Evolutionary conservation across 2,888 invertebrate genomes (phyloP), one percentile per base, ranked within the genome.

Genomic region (Steinernema hermaphroditum): DNA sequence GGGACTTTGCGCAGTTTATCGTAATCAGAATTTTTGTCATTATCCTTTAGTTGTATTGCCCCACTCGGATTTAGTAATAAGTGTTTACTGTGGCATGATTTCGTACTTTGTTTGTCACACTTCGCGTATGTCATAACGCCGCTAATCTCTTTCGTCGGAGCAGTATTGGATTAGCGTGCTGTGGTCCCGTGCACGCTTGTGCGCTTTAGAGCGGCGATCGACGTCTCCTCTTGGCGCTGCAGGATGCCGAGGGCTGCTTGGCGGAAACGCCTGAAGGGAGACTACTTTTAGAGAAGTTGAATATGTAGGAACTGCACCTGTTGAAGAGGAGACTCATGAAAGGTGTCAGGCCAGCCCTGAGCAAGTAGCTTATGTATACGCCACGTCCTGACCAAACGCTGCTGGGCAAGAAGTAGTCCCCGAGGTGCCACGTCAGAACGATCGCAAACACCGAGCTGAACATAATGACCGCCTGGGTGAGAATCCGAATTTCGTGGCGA

Each of bases 321-420:
- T 62, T 62, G 62, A 62, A 62, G 1, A 62, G 12, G 29, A 62
- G 12, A 14, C 16, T 29, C 62, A 62, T 62, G 16, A 62, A 24
- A 1, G 62, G 62, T 8, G 29, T 16, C 29, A 62, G 27, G 16
- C 29, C 62, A 4, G 62, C 29, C 19, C 62, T 29, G 16, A 32
- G 16, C 16, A 62, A n/a, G 27, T 29, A 62, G 32, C 29, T 27
- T 16, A 62, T 62, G 32, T 62, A 62, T 1, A 62, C 16, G 2
- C 29, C 62, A 1, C 62, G 29, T 9, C 62, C 62, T 34, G 62
- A 62, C 62, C 62, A 62, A 4, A 62, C 62, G 32, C 62, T 62
- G 12, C 16, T 27, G 1, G 62, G 62, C 1, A 62, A 32, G 29
- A 62, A 14, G 32, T 62, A 62, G 1, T 12, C 16, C 9, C 62